Conservation (phyloP, 2,888 invertebrate species). For the Drosophila sordidula region DNA sequence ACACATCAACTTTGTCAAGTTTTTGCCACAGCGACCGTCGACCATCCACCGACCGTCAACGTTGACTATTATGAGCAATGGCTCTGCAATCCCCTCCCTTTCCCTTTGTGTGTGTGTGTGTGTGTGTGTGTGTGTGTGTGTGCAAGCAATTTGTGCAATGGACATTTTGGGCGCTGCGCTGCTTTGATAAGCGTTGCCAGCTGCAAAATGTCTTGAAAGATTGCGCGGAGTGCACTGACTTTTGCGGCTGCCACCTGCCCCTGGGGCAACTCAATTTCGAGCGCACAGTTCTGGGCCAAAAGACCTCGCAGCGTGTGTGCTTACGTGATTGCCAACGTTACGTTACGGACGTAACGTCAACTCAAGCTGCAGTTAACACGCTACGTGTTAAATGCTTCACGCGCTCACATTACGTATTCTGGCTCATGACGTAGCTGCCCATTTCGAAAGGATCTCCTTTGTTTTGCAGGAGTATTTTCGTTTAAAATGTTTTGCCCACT, state of each 20-base stretch:
- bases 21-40: constrained; percentile 62
- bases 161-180: constrained; percentile 68
- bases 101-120: constrained; percentile 3
- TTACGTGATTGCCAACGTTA: constrained; percentile 4
- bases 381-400: too few relatives aligned
- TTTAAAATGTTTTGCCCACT: not conserved
- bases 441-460: not conserved
- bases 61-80: constrained; percentile 74
- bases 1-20: constrained; percentile 79
- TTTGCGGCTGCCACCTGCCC: constrained; percentile 38
- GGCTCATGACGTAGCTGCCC: not conserved
- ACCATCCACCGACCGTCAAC: constrained; percentile 31
- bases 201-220: constrained; percentile 76
- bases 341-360: not conserved
- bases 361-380: not conserved
- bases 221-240: constrained; percentile 74
- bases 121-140: constrained; percentile 46
- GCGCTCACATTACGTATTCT: too few relatives aligned
- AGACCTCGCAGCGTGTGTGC: constrained; percentile 1
- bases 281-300: not conserved
- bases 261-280: constrained; percentile 16
- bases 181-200: constrained; percentile 73
- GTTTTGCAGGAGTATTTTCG: not conserved
- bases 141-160: constrained; percentile 75
- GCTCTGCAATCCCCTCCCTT: constrained; percentile 27